These are phyloP conservation scores for Lasioglossum oenotherae DNA, from an alignment of 2,888 invertebrate genomes.

Conservation along the genomic window DNA sequence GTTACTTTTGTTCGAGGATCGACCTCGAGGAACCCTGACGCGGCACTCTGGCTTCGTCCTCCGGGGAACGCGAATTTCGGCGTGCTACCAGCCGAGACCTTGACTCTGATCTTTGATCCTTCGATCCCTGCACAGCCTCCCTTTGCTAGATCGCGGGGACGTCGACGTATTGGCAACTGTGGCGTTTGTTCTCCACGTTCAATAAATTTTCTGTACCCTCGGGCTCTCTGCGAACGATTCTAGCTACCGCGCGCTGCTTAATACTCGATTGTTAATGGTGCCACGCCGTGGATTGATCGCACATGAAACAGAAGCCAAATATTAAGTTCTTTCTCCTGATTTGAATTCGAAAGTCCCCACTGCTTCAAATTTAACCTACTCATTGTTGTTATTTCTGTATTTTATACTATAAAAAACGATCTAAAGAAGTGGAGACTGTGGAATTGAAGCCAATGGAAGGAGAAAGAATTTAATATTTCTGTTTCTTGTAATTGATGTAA, in stretches of 20 bases:
- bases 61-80: neutral
- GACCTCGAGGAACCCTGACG: neutral
- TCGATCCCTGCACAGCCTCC: neutral
- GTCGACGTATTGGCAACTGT: neutral
- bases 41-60: neutral
- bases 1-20: conserved; percentile 25
- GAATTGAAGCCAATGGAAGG: too few relatives aligned
- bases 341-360: too few relatives aligned
- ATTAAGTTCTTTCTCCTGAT: too few relatives aligned
- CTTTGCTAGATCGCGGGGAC: neutral
- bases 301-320: too few relatives aligned
- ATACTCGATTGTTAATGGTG: neutral
- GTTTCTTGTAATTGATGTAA: too few relatives aligned
- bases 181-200: neutral
- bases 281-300: neutral
- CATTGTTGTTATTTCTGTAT: too few relatives aligned
- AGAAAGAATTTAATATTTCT: too few relatives aligned
- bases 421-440: too few relatives aligned
- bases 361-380: too few relatives aligned
- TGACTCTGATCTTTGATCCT: neutral
- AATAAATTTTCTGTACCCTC: neutral
- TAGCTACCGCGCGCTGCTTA: neutral
- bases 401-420: too few relatives aligned
- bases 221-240: neutral
- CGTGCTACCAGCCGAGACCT: neutral